phyloP scores from a whole-genome alignment of 2,113 vertebrate species.

The Clarias macrocephalus region DNA sequence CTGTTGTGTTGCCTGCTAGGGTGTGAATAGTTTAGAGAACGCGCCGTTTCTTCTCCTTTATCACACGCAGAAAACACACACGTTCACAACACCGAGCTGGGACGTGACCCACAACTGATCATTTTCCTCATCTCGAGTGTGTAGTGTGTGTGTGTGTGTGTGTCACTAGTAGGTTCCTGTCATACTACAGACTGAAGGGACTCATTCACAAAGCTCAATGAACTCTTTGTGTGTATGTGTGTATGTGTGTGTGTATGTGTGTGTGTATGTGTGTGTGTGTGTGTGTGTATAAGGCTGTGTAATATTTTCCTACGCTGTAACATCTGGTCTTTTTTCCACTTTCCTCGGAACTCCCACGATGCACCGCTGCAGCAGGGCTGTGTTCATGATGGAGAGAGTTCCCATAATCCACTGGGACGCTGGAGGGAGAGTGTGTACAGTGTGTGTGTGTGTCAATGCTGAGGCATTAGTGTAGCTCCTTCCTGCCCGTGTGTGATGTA shows the following conservation, averaged over 20 bases:
- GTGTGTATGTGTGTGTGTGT: background rate
- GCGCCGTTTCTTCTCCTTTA: too few species aligned
- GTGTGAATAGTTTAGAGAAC: too few species aligned
- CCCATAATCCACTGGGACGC: too few species aligned
- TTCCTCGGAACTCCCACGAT: background rate
- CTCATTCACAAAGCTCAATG: constrained; percentile 11
- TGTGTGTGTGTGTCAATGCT: too few species aligned
- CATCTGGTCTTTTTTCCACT: background rate
- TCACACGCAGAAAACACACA: too few species aligned
- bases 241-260: constrained; percentile 24
- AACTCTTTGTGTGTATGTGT: constrained; percentile 6
- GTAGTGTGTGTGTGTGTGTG: background rate
- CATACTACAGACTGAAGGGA: constrained; percentile 1
- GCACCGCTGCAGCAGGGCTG: background rate
- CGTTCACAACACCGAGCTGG: too few species aligned
- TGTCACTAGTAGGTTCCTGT: too few species aligned
- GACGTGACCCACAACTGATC: too few species aligned
- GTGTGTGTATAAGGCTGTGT: background rate
- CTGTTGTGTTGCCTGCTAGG: too few species aligned
- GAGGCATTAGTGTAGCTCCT: background rate
- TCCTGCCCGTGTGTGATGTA: constrained; percentile 44
- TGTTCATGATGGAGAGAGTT: too few species aligned
- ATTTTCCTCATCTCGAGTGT: too few species aligned
- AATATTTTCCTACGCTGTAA: constrained; percentile 25
- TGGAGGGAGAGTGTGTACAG: too few species aligned